These are phyloP conservation scores for Ictalurus punctatus DNA, from an alignment of 2,113 vertebrate genomes.

Conservation along the genomic window DNA sequence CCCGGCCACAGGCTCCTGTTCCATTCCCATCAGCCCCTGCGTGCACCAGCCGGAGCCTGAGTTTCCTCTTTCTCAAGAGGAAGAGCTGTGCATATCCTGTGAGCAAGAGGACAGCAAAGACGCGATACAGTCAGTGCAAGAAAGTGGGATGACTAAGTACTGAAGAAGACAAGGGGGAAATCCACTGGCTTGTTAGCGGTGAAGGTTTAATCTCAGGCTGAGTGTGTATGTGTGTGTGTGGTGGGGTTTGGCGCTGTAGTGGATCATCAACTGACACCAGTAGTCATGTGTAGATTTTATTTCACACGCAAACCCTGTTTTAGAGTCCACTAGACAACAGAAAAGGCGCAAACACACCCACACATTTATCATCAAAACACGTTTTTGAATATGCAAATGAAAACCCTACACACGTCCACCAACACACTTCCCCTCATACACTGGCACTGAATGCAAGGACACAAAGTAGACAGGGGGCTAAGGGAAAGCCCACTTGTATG, in stretches of 20 bases:
- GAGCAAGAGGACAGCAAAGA: conserved; percentile 69
- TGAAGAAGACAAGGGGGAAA: conserved; percentile 29
- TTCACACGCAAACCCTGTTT: background rate
- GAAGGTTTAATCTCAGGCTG: background rate
- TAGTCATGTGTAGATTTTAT: background rate
- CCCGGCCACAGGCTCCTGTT: conserved; percentile 54
- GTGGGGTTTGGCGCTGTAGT: conserved; percentile 11
- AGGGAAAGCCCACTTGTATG: background rate
- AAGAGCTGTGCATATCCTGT: conserved; percentile 61
- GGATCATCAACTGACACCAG: background rate
- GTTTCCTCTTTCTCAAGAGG: conserved; percentile 59
- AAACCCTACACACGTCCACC: conserved; percentile 3
- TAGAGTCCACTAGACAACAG: conserved; percentile 12
- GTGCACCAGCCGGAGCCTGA: conserved; percentile 40
- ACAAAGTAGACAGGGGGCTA: background rate
- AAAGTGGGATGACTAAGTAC: conserved; percentile 50
- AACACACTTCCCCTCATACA: conserved; percentile 6
- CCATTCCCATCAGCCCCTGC: conserved; percentile 43
- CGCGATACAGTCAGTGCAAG: conserved; percentile 61
- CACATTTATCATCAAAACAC: conserved; percentile 12
- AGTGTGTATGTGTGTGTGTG: conserved; percentile 9
- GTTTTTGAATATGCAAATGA: conserved; percentile 13
- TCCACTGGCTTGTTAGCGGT: background rate
- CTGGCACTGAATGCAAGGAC: background rate
- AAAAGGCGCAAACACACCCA: background rate